Evolutionary conservation across 2,113 vertebrate species (phyloP), one percentile per base, ranked within the genome.

Genomic region (Scomber scombrus): DNA sequence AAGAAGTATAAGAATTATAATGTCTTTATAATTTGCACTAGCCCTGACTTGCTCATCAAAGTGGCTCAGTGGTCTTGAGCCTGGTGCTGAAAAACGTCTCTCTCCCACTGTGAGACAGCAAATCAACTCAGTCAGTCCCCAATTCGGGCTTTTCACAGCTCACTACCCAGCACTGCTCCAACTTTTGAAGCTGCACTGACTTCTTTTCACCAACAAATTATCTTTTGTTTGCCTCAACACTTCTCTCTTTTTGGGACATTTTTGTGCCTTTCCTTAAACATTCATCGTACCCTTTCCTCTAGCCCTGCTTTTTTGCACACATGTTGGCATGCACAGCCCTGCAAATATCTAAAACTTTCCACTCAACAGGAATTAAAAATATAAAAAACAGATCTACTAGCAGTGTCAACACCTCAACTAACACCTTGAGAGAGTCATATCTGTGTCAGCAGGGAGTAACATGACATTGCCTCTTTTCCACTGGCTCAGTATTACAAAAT

Each of bases 61-160:
- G 69, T 69, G 62, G 60, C 62, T 88, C 78, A 70, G 63, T 34
- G 69, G 72, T 52, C 40, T 81, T 55, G 46, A 76, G 65, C 45
- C 52, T 69, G 18, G 2, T 62, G 67, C 2, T 76, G 71, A 82
- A 58, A 56, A 73, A 74, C 52, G 26, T 43, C 16, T 75, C 31
- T 70, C 68, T 65, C 81, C 79, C 34, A 57, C 56, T 45, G 74
- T 56, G 85, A 76, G n/a, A 57, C 23, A 51, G 81, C 31, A 68
- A 66, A 81, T 58, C 54, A 55, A 47, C 76, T 63, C 66, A 70
- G 71, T 67, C 63, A 49, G 52, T 60, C 26, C n/a, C 19, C 49
- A 40, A 23, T 56, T 70, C 51, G 60, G 54, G 16, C 73, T 86
- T 84, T 88, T 64, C 74, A 87, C 54, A 87, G 55, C 51, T 72